Evolutionary conservation across 2,888 invertebrate species (phyloP).

Genomic region (Pantelozetes paolii): DNA sequence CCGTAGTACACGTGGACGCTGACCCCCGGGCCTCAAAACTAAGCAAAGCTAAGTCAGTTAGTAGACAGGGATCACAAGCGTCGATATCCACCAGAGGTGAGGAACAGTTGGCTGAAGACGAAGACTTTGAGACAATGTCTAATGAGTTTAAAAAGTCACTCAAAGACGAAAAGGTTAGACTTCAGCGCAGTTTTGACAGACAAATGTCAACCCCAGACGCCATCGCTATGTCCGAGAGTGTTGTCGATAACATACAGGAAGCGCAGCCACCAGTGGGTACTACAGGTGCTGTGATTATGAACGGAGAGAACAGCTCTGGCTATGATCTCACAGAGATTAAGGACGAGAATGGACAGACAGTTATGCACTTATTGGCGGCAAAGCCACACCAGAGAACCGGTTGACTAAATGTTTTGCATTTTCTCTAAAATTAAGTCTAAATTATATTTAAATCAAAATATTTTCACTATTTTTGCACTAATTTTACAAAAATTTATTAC

Average conservation of each 20-base stretch:
- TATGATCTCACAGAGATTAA: conserved; percentile 51
- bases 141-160: conserved; percentile 40
- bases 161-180: conserved; percentile 40
- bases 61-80: neutral
- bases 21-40: neutral
- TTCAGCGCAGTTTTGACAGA: conserved; percentile 39
- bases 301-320: conserved; percentile 17
- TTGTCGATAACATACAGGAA: conserved; percentile 38
- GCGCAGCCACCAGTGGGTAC: conserved; percentile 5
- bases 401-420: neutral
- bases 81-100: neutral
- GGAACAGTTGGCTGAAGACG: conserved; percentile 6
- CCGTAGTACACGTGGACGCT: conserved; percentile 41
- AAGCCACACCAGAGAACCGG: conserved; percentile 70
- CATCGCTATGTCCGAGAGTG: conserved; percentile 13
- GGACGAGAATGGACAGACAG: conserved; percentile 85
- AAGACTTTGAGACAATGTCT: conserved; percentile 42
- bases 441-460: too few relatives aligned
- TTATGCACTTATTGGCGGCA: conserved; percentile 81
- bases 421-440: neutral
- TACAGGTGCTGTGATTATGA: neutral
- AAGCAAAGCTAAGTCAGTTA: conserved; percentile 19
- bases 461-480: too few relatives aligned
- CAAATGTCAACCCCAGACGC: conserved; percentile 25
- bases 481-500: too few relatives aligned